Evolutionary conservation across 1,140 invertebrate genomes (phyloP), one percentile per base, ranked within the genome.

Genomic region (Colletes gigas): DNA sequence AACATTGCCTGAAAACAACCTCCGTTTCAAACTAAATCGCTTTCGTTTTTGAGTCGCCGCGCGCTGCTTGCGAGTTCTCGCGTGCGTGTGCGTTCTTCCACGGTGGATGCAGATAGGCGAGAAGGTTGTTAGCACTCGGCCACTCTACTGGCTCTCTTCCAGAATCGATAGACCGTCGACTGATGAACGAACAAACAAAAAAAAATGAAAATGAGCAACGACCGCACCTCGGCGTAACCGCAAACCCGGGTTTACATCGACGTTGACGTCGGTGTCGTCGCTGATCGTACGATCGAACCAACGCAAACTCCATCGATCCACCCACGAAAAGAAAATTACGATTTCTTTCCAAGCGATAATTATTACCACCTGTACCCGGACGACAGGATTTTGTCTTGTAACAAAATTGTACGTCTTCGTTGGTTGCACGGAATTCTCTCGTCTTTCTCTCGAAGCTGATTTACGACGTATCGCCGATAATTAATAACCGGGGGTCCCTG

Each of bases 181-280:
- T 15, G 62, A 84, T 77, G 78, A 86, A 84, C 69, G 59, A 78
- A 84, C 82, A 78, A 88, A 78, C 60, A 65, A 85, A 84, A 85
- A 85, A 81, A 7, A 14, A 21, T 8, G n/a, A 15, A 10, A 14
- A 60, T 17, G 30, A 44, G 30, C 50, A 54, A 12, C n/a, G 63
- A 15, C 69, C 71, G 19, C 59, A 55, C 12, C 21, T n/a, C 63
- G 6, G 17, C 70, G 57, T 65, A 79, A 85, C 78, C 79, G 39
- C 83, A 62, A 68, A 21, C 3, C 30, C 65, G 15, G 66, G 72
- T 85, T 87, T 68, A 73, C 72, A 78, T 67, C 52, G 57, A 63
- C 68, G 73, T 62, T 68, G 52, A 19, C 21, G 76, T 39, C 57
- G 59, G 21, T 50, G 82, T 70, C 60, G 57, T 30, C 70, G 69